Evolutionary conservation across 37 sponge, comb jelly and placozoan genomes (phyloP), one percentile per base, ranked within the genome.

Genomic region (Haliclona indistincta): DNA sequence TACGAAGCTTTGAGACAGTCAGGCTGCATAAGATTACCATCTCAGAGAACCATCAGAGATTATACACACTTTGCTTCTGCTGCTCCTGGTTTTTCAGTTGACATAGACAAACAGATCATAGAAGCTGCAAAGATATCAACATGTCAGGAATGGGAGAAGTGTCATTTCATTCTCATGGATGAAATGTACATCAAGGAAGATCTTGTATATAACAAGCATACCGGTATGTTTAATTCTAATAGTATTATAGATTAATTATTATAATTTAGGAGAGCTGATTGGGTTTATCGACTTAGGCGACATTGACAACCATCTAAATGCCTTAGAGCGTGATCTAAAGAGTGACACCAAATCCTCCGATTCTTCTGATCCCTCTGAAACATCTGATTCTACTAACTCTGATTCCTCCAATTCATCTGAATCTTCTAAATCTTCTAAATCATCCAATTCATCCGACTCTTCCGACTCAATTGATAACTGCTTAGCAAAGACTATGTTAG

Each of bases 11-110:
- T 84, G 20, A 63, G 73, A 15, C 30, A 71, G 28, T 71, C 73
- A 67, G 72, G 64, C 28, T 77, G 55, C 30, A 37, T 84, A 37
- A 25, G 28, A 39, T 54, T 81, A 39, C 82, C 75, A 52, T 81
- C 82, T 26, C 74, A 81, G 40, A 38, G 74, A 15, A 81, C 82
- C 20, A 56, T 81, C 10, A 33, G 82, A n/a, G 82, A 81, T 32
- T 73, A 81, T 38, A 81, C 75, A 13, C 68, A 81, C 67, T 63
- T 51, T 56, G 47, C 45, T 26, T 22, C 42, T 2, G 52, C 68
- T 43, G 40, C 5, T 10, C 43, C 73, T 49, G 74, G 82, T 34
- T 81, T 81, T 40, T 81, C 82, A 20, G 67, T 3, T 54, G 74
- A 73, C 17, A 58, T 73, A 26, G 79, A 79, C 54, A 11, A 38